Base-by-base conservation (phyloP, 2,888 invertebrate species). In the Orthonychiurus folsomi region DNA sequence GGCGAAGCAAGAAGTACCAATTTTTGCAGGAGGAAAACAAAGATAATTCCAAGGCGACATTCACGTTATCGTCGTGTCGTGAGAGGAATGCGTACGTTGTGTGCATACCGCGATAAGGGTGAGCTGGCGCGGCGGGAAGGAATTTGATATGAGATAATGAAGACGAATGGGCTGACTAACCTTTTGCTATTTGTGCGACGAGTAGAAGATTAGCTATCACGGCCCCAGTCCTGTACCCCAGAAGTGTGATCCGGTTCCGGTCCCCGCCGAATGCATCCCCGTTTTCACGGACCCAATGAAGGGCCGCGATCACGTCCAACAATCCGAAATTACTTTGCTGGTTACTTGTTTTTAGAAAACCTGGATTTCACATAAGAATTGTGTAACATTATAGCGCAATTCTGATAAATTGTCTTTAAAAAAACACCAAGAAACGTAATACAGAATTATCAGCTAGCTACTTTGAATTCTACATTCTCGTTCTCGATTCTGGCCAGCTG, bases 161-260 rank as follows among this genome's bases (percentile, higher is more conserved):
- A 48, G 48, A 48, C n/a, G 48, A 48, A 48, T 48, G 48, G 12
- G 48, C 12, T 48, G 12, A 48, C 76, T 78, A 80, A 93, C 94
- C 93, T 85, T 88, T 88, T 57, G 92, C 89, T 73, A 94, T 92
- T 23, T 96, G 95, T 48, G 97, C 95, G 47, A 96, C 89, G 72
- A 94, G 88, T 63, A 99, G 86, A 75, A 96, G 88, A 80, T 97
- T 96, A 72, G 95, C 94, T 59, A 96, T 83, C 1, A 95, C 93
- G 12, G 96, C 97, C 3, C 99, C 99, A 27, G 93, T 92, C 27
- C 94, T 93, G 77, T 97, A 95, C 1, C 97, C 96, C 82, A 97
- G 86, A 67, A 99, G 80, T 0, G 95, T 95, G 66, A 99, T 88
- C 70, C 88, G 84, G 76, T 89, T 86, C 3, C 93, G 88, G 80